Conservation (phyloP, 37 sponge, comb jelly and placozoan species). For the Axinella damicornis region DNA sequence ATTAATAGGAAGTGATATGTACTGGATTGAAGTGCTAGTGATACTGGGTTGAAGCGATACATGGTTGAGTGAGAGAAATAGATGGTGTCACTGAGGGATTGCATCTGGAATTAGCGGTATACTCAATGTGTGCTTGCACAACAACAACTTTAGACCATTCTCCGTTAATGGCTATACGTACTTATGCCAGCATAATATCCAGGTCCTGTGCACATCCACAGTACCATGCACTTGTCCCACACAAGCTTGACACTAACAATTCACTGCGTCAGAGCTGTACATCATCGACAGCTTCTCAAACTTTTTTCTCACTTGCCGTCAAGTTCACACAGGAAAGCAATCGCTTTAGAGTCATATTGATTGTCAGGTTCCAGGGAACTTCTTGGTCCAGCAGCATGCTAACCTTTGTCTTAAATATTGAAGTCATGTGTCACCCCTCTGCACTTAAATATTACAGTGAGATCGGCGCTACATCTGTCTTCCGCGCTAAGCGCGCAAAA, state of each 20-base stretch:
- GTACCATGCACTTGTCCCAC: constrained; percentile 23
- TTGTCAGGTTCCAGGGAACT: constrained; percentile 22
- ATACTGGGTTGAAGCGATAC: too few species aligned
- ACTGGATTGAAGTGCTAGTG: too few species aligned
- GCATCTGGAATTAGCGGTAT: too few species aligned
- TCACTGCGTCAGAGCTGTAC: neutral
- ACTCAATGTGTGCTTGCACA: constrained; percentile 35
- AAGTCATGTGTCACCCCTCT: constrained; percentile 11
- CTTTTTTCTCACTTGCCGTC: constrained; percentile 48
- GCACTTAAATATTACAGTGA: constrained; percentile 30
- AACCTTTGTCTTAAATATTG: neutral
- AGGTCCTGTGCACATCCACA: constrained; percentile 24
- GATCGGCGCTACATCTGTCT: too few species aligned
- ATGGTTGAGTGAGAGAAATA: too few species aligned
- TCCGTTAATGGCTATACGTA: constrained; percentile 21
- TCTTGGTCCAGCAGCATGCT: neutral
- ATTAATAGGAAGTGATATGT: too few species aligned
- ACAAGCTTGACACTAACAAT: constrained; percentile 3
- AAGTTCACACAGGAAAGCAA: constrained; percentile 24
- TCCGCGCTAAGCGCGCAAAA: too few species aligned
- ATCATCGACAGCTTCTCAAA: constrained; percentile 9
- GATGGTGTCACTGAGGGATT: too few species aligned
- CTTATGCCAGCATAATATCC: constrained; percentile 45
- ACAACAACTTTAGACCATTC: constrained; percentile 5
- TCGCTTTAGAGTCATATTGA: constrained; percentile 23